These are phyloP conservation scores for Plecotus auritus DNA, from an alignment of 2,113 vertebrate species.

Conservation along the genomic window DNA sequence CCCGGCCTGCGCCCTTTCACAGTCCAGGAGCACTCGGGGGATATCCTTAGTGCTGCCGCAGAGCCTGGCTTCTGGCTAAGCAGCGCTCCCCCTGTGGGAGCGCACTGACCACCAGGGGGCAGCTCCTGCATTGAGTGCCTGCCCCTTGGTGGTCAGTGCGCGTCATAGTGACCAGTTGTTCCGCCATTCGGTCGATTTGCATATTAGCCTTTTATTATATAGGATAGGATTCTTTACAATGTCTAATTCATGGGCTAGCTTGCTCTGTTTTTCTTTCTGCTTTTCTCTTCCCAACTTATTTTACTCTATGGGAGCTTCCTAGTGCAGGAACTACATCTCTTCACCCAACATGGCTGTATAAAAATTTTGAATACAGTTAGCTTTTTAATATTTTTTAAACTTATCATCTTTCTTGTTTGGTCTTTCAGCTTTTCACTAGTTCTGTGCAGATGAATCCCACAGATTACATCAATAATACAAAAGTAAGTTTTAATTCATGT, in stretches of 20 bases:
- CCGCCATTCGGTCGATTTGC: no score
- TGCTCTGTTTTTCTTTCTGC: constrained; percentile 37
- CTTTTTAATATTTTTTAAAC: constrained; percentile 66
- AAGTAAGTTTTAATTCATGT: constrained; percentile 83
- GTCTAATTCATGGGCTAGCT: background rate
- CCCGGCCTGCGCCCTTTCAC: no score
- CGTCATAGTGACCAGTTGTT: no score
- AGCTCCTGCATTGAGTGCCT: no score
- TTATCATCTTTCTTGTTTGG: constrained; percentile 79
- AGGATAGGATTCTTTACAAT: no score
- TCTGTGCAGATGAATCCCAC: constrained; percentile 87
- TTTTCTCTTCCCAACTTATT: constrained; percentile 51
- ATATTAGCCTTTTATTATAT: no score
- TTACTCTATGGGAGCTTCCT: constrained; percentile 32
- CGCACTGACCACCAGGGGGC: no score
- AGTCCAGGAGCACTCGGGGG: no score
- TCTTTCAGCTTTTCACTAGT: constrained; percentile 88
- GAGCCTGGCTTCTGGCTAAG: no score
- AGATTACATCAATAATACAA: constrained; percentile 83
- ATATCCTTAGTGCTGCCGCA: no score
- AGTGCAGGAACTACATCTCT: constrained; percentile 51
- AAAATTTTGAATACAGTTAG: constrained; percentile 61
- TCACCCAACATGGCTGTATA: constrained; percentile 57
- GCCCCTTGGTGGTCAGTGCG: no score
- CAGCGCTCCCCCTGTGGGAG: no score